These are phyloP conservation scores for Pseudomyrmex cubaensis DNA, from an alignment of 1,140 invertebrate genomes.

Conservation along the genomic window DNA sequence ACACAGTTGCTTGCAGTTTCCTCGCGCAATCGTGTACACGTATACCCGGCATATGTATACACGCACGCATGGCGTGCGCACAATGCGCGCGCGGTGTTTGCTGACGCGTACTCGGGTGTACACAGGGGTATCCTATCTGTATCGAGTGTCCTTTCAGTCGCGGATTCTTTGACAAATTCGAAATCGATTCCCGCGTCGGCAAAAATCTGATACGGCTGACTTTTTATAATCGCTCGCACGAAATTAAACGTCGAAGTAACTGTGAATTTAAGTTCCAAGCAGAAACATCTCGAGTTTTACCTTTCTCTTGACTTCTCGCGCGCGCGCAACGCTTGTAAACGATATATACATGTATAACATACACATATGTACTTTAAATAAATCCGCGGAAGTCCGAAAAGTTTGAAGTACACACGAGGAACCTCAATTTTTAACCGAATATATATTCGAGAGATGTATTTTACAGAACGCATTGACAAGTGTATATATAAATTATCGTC, in stretches of 20 bases:
- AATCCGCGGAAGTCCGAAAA: not conserved
- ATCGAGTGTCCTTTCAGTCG: conserved; percentile 31
- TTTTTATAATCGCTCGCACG: not conserved
- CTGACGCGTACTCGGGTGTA: conserved; percentile 11
- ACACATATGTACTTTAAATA: not conserved
- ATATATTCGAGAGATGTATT: not conserved
- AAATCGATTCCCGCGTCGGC: conserved; percentile 31
- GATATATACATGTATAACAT: not conserved
- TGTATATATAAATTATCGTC: conserved; percentile 13
- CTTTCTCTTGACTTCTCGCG: not conserved
- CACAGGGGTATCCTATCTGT: not conserved
- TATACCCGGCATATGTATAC: not conserved
- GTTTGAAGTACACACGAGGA: not conserved
- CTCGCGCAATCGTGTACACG: not conserved
- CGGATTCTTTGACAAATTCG: conserved; percentile 33
- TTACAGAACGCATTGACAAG: not conserved
- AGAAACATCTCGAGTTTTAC: not conserved
- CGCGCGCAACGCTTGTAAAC: not conserved
- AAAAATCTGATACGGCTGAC: not conserved
- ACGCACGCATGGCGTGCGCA: not conserved
- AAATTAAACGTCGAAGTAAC: not conserved
- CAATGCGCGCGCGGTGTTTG: not conserved
- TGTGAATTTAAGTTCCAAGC: not conserved
- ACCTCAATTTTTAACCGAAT: no score
- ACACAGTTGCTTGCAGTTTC: conserved; percentile 15